Base-by-base conservation (phyloP, 2,797 vertebrate genomes). In the Gorsachius magnificus region DNA sequence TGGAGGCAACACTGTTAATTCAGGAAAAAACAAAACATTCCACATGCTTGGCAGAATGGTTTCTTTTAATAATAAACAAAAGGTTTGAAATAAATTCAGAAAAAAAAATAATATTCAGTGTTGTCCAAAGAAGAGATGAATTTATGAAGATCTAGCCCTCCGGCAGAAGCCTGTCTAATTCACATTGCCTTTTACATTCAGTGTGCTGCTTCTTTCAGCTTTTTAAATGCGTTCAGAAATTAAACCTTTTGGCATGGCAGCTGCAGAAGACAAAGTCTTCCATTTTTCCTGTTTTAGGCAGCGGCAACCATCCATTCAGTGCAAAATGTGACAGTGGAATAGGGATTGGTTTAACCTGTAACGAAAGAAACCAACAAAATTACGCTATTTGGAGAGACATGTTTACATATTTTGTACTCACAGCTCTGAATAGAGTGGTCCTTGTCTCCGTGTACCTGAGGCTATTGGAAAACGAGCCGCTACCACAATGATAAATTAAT, bases 101-200 rank as follows among this genome's bases (percentile, higher is more conserved):
- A 25, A 48, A 43, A 43, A 65, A 76, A 63, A 38, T 13, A 50
- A 68, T 38, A 10, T 63, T 93, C 56, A 35, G 12, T 79, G 60
- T 79, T 90, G 29, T 82, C 80, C 48, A 46, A 76, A 90, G 65
- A 87, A 36, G 13, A 89, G 48, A 43, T 3, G 1, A 45, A 66
- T 95, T 91, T 80, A 63, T 53, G 77, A 93, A 83, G 69, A 54
- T 72, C 69, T 65, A 57, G 25, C 77, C 74, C 58, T 94, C 66
- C 16, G 28, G 83, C 66, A 69, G 57, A 78, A 48, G 25, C 26
- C 50, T 70, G 20, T 65, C 86, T 83, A 48, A 64, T 90, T 95
- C 86, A 51, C 64, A 16, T 50, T 94, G 88, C 45, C 83, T 94
- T 92, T 93, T 76, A 38, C 69, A 93, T 96, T 94, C 90, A 92